These are phyloP conservation scores for Xestia ashworthii DNA, from an alignment of 2,888 invertebrate species.

Conservation along the genomic window DNA sequence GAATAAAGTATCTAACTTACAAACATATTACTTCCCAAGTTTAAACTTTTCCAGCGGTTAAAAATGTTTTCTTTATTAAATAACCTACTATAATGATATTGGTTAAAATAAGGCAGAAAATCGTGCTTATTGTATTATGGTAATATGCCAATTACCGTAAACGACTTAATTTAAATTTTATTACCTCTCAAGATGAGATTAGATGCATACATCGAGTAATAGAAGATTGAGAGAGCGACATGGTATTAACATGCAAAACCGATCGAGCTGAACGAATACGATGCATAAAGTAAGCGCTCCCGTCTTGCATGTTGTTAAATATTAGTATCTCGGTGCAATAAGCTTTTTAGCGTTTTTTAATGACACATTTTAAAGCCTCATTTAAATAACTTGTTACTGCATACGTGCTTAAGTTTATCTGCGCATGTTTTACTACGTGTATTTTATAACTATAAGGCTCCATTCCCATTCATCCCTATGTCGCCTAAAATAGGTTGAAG, in stretches of 20 bases:
- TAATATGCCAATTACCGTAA: constrained; percentile 30
- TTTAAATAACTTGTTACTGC: constrained; percentile 55
- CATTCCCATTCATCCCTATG: constrained; percentile 16
- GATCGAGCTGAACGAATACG: constrained; percentile 77
- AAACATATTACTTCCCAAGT: constrained; percentile 12
- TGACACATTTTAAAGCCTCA: constrained; percentile 38
- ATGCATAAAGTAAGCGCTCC: constrained; percentile 72
- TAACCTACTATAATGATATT: background rate
- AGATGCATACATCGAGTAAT: constrained; percentile 49
- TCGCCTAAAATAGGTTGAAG: background rate
- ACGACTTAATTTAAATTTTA: constrained; percentile 37
- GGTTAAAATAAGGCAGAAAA: constrained; percentile 19
- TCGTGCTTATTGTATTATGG: constrained; percentile 16
- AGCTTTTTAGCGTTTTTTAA: constrained; percentile 61
- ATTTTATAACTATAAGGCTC: constrained; percentile 15
- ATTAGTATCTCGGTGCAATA: constrained; percentile 52
- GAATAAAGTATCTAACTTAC: constrained; percentile 23
- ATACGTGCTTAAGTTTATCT: constrained; percentile 33
- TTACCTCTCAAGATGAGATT: constrained; percentile 33
- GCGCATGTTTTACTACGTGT: constrained; percentile 7
- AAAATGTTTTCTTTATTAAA: background rate
- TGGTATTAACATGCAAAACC: constrained; percentile 82
- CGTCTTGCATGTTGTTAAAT: constrained; percentile 65
- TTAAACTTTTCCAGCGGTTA: background rate
- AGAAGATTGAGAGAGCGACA: constrained; percentile 54